Evolutionary conservation across 2,797 vertebrate genomes (phyloP).

Genomic region (Hydrocynus forskahlii): DNA sequence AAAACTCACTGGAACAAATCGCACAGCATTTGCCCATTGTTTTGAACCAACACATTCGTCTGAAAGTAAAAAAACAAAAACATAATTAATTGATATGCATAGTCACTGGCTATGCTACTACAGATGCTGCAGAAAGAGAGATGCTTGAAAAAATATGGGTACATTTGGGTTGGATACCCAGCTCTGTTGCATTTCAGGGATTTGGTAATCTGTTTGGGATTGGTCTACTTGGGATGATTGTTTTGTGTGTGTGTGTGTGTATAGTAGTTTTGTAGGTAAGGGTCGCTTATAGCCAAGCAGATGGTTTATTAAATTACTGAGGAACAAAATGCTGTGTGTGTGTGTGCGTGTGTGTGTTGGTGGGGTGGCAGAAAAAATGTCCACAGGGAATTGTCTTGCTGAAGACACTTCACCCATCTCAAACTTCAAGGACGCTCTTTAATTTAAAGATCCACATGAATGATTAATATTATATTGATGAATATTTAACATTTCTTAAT

Average conservation of each 20-base stretch:
- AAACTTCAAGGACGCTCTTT: slow-evolving; percentile 79
- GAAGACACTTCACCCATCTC: slow-evolving; percentile 72
- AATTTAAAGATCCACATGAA: slow-evolving; percentile 81
- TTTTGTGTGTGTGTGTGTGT: slow-evolving; percentile 49
- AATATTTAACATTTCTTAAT: slow-evolving; percentile 83
- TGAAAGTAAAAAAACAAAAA: not conserved
- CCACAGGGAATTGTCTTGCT: slow-evolving; percentile 68
- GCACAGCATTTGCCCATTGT: not conserved
- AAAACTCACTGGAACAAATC: not conserved
- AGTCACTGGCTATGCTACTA: too few species aligned
- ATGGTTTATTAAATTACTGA: slow-evolving; percentile 64
- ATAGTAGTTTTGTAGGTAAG: slow-evolving; percentile 63
- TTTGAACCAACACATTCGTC: too few species aligned
- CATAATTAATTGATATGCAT: too few species aligned
- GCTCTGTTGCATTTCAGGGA: not conserved
- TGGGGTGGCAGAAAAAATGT: slow-evolving; percentile 58
- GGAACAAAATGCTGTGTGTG: slow-evolving; percentile 54
- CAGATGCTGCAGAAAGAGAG: not conserved
- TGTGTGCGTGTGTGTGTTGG: slow-evolving; percentile 1
- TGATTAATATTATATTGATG: slow-evolving; percentile 81
- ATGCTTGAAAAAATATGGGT: not conserved
- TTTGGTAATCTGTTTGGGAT: not conserved
- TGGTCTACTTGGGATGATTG: slow-evolving; percentile 55
- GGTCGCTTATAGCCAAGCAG: slow-evolving; percentile 64
- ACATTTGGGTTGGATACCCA: not conserved